Evolutionary conservation across 53 echinoderm and acorn worm species (phyloP).

Genomic region (Luidia sarsii): DNA sequence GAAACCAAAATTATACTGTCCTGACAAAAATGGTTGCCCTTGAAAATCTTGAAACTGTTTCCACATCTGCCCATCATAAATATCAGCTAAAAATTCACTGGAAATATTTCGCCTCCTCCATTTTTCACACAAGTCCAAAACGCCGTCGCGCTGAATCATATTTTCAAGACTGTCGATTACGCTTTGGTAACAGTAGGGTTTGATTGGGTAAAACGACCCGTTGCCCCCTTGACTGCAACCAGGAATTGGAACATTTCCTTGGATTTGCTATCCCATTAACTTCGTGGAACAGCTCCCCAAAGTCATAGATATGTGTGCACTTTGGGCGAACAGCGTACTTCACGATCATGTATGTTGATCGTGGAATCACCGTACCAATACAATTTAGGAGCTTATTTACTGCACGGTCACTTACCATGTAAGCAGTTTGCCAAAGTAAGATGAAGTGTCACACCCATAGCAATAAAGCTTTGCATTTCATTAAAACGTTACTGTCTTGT

Average conservation of each 20-base stretch:
- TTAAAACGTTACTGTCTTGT: too few species aligned
- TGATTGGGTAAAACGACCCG: background rate
- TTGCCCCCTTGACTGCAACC: background rate
- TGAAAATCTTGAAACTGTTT: slow-evolving; percentile 12
- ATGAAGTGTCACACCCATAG: slow-evolving; percentile 30
- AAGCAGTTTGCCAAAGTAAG: slow-evolving; percentile 15
- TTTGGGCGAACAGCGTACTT: slow-evolving; percentile 51
- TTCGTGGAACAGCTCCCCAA: background rate
- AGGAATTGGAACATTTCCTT: slow-evolving; percentile 18
- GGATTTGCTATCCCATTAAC: background rate
- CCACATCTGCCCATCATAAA: slow-evolving; percentile 49
- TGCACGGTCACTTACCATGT: slow-evolving; percentile 17
- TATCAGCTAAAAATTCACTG: slow-evolving; percentile 11
- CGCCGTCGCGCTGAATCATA: slow-evolving; percentile 13
- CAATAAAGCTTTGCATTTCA: background rate
- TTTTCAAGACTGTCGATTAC: slow-evolving; percentile 35
- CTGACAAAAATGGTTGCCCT: background rate
- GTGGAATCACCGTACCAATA: background rate
- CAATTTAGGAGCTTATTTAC: slow-evolving; percentile 1
- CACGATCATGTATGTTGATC: background rate
- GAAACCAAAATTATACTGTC: slow-evolving; percentile 21
- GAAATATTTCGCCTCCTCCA: slow-evolving; percentile 24
- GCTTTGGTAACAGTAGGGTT: slow-evolving; percentile 45
- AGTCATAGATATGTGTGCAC: slow-evolving; percentile 22
- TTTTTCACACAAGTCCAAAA: slow-evolving; percentile 19